Evolutionary conservation across 2,113 vertebrate genomes (phyloP), one percentile per base, ranked within the genome.

Genomic region (Nibea coibor): DNA sequence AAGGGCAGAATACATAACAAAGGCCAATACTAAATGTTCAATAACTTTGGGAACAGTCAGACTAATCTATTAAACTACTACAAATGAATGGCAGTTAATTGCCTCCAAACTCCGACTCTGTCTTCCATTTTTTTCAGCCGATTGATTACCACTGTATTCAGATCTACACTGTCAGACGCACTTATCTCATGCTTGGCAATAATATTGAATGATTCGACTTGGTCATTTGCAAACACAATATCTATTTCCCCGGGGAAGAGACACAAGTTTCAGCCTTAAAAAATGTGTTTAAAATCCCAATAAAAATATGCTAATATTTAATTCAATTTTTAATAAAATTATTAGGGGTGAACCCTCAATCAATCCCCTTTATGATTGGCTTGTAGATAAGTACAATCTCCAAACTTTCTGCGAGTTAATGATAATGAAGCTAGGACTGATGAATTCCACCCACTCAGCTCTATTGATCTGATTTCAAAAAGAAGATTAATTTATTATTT

Each of bases 161-260:
- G 67, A 54, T 56, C 14, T 22, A 35, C 64, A 50, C 51, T 58
- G 10, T 69, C 76, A 61, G 47, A 48, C 69, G 78, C 26, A 78
- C 65, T 75, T 77, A 65, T 71, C 65, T 79, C 48, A 39, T 72
- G 63, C 43, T 80, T 47, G 45, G 48, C 73, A 73, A 77, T 78
- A 78, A 75, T 71, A 56, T 14, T 73, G 59, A 39, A 71, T 45
- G 47, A 66, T 69, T 15, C n/a, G 9, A 68, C 53, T 12, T 54
- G 28, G 57, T 65, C 59, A 66, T 78, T 68, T 75, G 65, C 71
- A 72, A 81, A 84, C 42, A 68, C 50, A n/a, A 76, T 53, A 82
- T 56, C 53, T 24, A 58, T 74, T 85, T 59, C 39, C 59, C 59
- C 48, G 31, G 68, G 2, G 22, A 81, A 75, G 51, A 73, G 24